Base-by-base conservation (phyloP, 2,797 vertebrate genomes). In the Spondyliosoma cantharus region DNA sequence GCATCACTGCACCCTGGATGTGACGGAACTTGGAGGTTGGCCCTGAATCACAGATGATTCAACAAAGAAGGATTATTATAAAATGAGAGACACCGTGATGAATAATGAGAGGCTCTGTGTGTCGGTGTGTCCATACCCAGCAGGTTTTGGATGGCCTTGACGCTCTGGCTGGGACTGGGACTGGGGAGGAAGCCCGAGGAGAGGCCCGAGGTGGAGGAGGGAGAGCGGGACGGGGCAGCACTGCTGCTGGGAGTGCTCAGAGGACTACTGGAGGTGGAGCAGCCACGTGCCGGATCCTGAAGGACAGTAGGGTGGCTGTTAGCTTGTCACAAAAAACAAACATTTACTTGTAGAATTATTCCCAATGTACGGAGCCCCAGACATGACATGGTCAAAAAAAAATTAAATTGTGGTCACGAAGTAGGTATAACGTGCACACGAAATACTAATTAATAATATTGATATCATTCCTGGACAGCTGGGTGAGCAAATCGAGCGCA, bases 1-100 rank as follows among this genome's bases (percentile, higher is more conserved):
- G 98, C 88, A 96, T 93, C 75, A 97, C 91, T 0, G 76, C 76
- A 3, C 97, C 97, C 89, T 97, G 96, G 17, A 96, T 43, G 24
- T 99, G 98, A 73, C 98, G 95, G 85, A 97, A 97, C 86, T 96
- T 97, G 29, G 97, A 98, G 81, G 93, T 96, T n/a, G 95, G 95
- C n/a, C 97, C 98, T 99, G 87, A 7, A 4, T 27, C 9, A 22
- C 29, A 71, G n/a, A 66, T 7, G 0, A 67, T 32, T 62, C 19
- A 56, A 12, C 11, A 3, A 45, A 63, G n/a, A 60, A 49, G 62
- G 19, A 13, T 49, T 9, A 42, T 27, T 19, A 9, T 42, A 8
- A 72, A 54, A 45, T 14, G 16, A 19, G 3, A 14, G 25, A 62
- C 12, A 22, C 0, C 12, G 29, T 17, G 16, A 52, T 19, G 19